Percentiles rank a stretch among this genome's conserved stretches.
phyloP scores from a whole-genome alignment of 92 coral and sea anemone species.

The Epizoanthus rinbou region DNA sequence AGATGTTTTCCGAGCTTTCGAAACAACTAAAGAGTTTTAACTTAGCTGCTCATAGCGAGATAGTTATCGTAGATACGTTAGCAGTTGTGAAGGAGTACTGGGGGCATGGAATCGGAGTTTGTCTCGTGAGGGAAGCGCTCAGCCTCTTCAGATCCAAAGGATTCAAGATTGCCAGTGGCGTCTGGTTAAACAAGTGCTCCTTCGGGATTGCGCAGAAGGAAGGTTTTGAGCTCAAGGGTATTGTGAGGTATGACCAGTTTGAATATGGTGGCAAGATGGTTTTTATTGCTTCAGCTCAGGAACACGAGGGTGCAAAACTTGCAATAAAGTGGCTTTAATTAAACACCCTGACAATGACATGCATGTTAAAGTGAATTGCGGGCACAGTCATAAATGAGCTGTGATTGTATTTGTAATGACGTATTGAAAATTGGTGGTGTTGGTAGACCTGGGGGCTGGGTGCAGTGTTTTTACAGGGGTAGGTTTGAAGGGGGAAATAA shows the following conservation, averaged over 20 bases:
- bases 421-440: no score
- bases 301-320: constrained; percentile 15
- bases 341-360: no score
- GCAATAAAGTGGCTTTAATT: neutral
- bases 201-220: neutral
- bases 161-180: neutral
- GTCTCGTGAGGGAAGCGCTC: constrained; percentile 1
- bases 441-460: no score
- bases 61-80: neutral
- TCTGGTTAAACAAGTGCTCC: neutral
- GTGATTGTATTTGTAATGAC: no score
- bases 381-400: no score
- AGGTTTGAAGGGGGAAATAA: no score
- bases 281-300: neutral
- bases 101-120: neutral
- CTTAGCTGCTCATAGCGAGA: neutral
- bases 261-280: neutral
- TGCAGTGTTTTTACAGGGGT: no score
- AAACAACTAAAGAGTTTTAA: neutral
- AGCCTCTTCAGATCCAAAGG: neutral
- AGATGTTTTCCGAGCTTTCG: neutral
- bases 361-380: no score
- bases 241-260: neutral
- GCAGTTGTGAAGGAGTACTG: neutral
- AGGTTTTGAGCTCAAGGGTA: neutral